These are phyloP conservation scores for Leuctra nigra DNA, from an alignment of 2,888 invertebrate species.

Conservation along the genomic window DNA sequence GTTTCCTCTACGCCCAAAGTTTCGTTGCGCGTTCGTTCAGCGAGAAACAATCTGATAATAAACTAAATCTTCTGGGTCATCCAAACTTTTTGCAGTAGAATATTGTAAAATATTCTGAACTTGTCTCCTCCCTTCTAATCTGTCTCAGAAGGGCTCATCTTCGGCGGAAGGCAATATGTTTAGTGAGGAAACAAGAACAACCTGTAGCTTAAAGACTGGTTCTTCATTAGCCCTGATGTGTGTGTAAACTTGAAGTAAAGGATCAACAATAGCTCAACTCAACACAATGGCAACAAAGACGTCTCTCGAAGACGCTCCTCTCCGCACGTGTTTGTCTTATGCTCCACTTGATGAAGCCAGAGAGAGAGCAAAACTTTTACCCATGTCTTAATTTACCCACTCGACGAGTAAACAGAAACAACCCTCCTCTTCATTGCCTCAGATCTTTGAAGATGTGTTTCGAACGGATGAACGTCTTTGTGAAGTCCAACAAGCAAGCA, in stretches of 20 bases:
- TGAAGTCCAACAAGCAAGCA: too few relatives aligned
- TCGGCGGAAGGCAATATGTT: too few relatives aligned
- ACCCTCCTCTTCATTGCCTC: neutral
- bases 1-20: too few relatives aligned
- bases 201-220: conserved; percentile 3
- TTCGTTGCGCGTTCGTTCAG: too few relatives aligned
- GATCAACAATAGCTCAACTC: conserved; percentile 11
- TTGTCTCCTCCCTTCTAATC: too few relatives aligned
- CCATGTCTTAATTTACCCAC: conserved; percentile 15
- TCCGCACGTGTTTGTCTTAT: conserved; percentile 10
- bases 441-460: neutral
- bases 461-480: neutral
- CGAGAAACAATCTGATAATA: too few relatives aligned
- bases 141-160: too few relatives aligned
- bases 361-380: conserved; percentile 8
- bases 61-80: too few relatives aligned
- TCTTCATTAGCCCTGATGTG: conserved; percentile 11
- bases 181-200: neutral
- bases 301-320: neutral
- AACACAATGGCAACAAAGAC: conserved; percentile 12
- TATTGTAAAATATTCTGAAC: too few relatives aligned
- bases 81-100: too few relatives aligned
- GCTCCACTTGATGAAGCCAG: conserved; percentile 15
- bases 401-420: conserved; percentile 7
- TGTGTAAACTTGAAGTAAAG: too few relatives aligned